Evolutionary conservation across 2,113 vertebrate genomes (phyloP).

Genomic region (Tauraco erythrolophus): DNA sequence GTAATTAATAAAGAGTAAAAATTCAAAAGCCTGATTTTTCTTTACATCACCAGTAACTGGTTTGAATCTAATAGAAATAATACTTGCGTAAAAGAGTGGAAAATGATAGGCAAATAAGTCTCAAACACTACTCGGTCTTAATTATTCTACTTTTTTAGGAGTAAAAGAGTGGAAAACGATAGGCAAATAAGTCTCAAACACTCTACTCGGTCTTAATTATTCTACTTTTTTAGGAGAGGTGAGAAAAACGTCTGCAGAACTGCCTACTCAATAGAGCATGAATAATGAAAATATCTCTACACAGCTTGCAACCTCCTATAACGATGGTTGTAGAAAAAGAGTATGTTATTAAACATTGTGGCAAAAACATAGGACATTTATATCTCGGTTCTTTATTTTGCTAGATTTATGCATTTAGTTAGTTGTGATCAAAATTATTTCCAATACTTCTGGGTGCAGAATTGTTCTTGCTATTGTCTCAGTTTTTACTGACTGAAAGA

Average conservation of each 20-base stretch:
- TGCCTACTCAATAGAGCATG: slow-evolving; percentile 52
- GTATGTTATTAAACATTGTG: slow-evolving; percentile 24
- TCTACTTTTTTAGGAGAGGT: slow-evolving; percentile 40
- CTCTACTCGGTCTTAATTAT: slow-evolving; percentile 57
- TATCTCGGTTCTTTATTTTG: slow-evolving; percentile 27
- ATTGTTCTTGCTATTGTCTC: slow-evolving; percentile 26
- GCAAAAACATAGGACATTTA: slow-evolving; percentile 16
- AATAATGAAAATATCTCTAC: slow-evolving; percentile 55
- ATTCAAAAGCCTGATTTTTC: background rate
- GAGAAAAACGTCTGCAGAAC: slow-evolving; percentile 57
- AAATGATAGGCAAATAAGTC: slow-evolving; percentile 27
- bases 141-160: slow-evolving; percentile 58
- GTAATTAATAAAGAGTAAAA: slow-evolving; percentile 53
- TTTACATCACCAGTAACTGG: background rate
- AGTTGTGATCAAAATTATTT: slow-evolving; percentile 35
- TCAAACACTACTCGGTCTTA: slow-evolving; percentile 42
- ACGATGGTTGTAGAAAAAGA: background rate
- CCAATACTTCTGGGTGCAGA: background rate
- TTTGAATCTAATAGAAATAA: slow-evolving; percentile 30
- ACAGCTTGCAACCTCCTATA: slow-evolving; percentile 12
- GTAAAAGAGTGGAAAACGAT: slow-evolving; percentile 27
- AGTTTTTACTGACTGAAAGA: background rate
- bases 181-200: slow-evolving; percentile 28
- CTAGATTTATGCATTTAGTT: slow-evolving; percentile 42
- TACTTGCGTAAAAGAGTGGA: background rate